These are phyloP conservation scores for Ceraclea dissimilis DNA, from an alignment of 2,888 invertebrate genomes.

Conservation along the genomic window DNA sequence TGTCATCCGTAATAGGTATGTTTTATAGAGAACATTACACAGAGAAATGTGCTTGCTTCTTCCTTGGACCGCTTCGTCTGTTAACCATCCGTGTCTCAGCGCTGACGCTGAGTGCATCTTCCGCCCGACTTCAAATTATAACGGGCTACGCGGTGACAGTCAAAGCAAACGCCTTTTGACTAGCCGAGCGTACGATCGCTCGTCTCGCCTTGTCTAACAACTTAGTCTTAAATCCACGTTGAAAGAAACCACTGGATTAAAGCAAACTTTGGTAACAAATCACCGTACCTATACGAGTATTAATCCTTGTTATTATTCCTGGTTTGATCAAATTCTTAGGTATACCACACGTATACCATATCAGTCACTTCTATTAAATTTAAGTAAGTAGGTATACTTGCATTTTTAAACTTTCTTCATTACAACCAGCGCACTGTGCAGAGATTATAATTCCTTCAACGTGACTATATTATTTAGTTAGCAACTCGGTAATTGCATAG, in stretches of 20 bases:
- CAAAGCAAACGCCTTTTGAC: slow-evolving; percentile 26
- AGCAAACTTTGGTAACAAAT: too few relatives aligned
- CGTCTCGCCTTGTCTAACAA: slow-evolving; percentile 5
- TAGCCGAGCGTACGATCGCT: slow-evolving; percentile 24
- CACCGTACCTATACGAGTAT: too few relatives aligned
- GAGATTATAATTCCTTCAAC: too few relatives aligned
- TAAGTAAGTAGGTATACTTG: too few relatives aligned
- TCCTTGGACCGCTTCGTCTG: background rate
- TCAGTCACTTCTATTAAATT: too few relatives aligned
- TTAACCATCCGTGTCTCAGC: background rate
- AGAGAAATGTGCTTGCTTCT: background rate
- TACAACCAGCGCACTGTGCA: too few relatives aligned
- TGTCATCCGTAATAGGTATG: background rate
- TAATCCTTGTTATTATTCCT: too few relatives aligned
- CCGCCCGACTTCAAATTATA: slow-evolving; percentile 15
- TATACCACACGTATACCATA: too few relatives aligned
- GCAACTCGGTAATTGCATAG: too few relatives aligned
- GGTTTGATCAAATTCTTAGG: too few relatives aligned
- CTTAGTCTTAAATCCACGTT: background rate
- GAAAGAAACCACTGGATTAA: background rate
- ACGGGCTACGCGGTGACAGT: slow-evolving; percentile 16
- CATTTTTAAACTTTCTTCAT: too few relatives aligned
- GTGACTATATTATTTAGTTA: too few relatives aligned
- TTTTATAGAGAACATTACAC: background rate
- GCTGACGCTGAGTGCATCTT: slow-evolving; percentile 4